Percentiles rank a stretch among this genome's conserved stretches.
These are phyloP conservation scores for Trematomus loennbergii DNA, from an alignment of 2,113 vertebrate genomes.

Conservation along the genomic window DNA sequence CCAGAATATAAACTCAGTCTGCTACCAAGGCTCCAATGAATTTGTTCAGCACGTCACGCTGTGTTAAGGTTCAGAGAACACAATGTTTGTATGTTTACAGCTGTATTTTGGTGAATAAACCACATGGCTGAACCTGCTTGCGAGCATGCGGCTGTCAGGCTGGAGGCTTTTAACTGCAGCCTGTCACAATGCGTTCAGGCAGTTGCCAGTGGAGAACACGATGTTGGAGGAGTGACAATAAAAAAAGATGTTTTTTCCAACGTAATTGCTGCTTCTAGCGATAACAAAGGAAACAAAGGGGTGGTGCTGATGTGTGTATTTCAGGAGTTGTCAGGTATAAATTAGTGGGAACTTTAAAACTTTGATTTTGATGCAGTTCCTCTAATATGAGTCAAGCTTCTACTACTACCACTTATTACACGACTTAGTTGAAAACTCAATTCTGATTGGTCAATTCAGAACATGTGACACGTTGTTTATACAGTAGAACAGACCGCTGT, in stretches of 20 bases:
- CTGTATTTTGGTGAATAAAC: background rate
- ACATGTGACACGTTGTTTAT: too few relatives aligned
- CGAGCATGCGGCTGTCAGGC: constrained; percentile 27
- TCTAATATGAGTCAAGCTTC: background rate
- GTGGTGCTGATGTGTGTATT: background rate
- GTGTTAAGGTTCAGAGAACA: constrained; percentile 8
- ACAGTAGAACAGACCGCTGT: too few relatives aligned
- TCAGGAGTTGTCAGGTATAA: constrained; percentile 38
- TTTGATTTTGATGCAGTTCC: constrained; percentile 8
- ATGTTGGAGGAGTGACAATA: constrained; percentile 12
- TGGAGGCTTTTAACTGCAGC: constrained; percentile 34
- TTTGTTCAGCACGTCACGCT: constrained; percentile 6
- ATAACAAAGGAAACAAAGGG: constrained; percentile 21
- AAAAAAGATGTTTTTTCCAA: background rate
- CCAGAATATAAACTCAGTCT: background rate
- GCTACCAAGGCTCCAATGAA: background rate
- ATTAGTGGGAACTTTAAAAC: constrained; percentile 8
- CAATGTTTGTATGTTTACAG: constrained; percentile 17
- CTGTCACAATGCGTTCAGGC: constrained; percentile 4
- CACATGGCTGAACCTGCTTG: constrained; percentile 2
- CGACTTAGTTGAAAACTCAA: too few relatives aligned
- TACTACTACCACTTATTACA: background rate
- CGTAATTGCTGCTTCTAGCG: constrained; percentile 23
- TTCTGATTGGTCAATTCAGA: too few relatives aligned
- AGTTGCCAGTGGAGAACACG: constrained; percentile 12